Percentiles rank a stretch among this genome's conserved stretches.
phyloP scores from a whole-genome alignment of 2,888 invertebrate genomes.

The Thysanoteuthis rhombus region DNA sequence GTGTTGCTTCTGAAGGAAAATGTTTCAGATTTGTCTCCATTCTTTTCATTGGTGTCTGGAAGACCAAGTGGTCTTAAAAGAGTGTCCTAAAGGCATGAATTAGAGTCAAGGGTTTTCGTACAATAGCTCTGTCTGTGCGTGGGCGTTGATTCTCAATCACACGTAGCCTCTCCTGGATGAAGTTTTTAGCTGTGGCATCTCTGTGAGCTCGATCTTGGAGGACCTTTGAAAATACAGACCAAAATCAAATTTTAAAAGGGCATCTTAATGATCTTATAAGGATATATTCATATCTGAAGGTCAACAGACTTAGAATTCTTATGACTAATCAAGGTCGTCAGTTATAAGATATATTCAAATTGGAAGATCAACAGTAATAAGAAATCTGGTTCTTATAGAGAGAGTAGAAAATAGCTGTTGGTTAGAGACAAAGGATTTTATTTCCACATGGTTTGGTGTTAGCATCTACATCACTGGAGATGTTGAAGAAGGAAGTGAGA shows the following conservation, averaged over 20 bases:
- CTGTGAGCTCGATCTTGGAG: slow-evolving; percentile 45
- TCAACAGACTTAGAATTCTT: too few relatives aligned
- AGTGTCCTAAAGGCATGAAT: slow-evolving; percentile 33
- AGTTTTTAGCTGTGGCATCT: slow-evolving; percentile 51
- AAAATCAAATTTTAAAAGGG: neutral
- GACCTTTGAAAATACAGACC: slow-evolving; percentile 44
- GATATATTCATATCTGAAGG: too few relatives aligned
- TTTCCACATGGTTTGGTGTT: too few relatives aligned
- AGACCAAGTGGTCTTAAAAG: neutral
- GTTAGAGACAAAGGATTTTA: too few relatives aligned
- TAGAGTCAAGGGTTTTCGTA: slow-evolving; percentile 36
- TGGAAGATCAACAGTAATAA: too few relatives aligned
- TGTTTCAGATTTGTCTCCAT: neutral
- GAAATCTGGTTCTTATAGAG: too few relatives aligned
- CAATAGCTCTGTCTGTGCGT: slow-evolving; percentile 42
- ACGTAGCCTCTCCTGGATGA: slow-evolving; percentile 45
- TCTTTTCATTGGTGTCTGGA: neutral
- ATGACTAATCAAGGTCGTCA: too few relatives aligned
- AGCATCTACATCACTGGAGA: too few relatives aligned
- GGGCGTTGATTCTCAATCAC: slow-evolving; percentile 49
- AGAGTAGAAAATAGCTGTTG: too few relatives aligned
- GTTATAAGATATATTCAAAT: too few relatives aligned
- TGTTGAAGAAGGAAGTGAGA: too few relatives aligned
- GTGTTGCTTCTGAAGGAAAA: neutral
- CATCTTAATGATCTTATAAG: too few relatives aligned